Evolutionary conservation across 92 coral and sea anemone genomes (phyloP).

Genomic region (Micromussa lordhowensis): DNA sequence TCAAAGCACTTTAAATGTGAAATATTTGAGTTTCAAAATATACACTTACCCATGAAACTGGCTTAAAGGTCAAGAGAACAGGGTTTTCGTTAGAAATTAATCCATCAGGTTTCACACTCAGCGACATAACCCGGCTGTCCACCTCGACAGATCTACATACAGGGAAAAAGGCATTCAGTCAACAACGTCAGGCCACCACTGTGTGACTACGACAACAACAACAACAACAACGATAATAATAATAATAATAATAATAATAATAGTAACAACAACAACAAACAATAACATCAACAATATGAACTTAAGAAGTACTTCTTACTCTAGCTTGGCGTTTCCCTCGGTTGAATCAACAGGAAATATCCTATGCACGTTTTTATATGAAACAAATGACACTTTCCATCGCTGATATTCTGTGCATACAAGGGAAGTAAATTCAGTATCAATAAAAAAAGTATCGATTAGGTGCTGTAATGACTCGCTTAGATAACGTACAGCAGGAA

Average conservation of each 20-base stretch:
- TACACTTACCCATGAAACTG: constrained; percentile 23
- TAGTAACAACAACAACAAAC: too few relatives aligned
- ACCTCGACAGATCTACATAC: constrained; percentile 13
- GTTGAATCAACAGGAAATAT: not conserved
- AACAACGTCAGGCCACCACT: not conserved
- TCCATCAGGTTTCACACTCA: constrained; percentile 24
- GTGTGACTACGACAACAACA: not conserved
- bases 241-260: too few relatives aligned
- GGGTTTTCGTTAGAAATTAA: not conserved
- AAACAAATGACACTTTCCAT: constrained; percentile 12
- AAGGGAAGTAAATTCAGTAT: not conserved
- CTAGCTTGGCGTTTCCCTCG: not conserved
- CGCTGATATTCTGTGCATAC: constrained; percentile 1
- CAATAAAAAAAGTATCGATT: not conserved
- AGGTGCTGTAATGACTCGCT: not conserved
- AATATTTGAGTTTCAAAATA: not conserved
- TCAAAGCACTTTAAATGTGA: too few relatives aligned
- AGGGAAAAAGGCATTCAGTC: not conserved
- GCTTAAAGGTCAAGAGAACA: not conserved
- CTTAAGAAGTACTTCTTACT: constrained; percentile 1
- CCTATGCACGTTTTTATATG: constrained; percentile 25
- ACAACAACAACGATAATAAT: not conserved
- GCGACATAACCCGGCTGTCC: constrained; percentile 25
- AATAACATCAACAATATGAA: not conserved
- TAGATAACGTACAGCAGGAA: not conserved